Percentiles rank a stretch among this genome's conserved stretches.
These are phyloP conservation scores for Spisula solida DNA, from an alignment of 2,888 invertebrate genomes.

Conservation along the genomic window DNA sequence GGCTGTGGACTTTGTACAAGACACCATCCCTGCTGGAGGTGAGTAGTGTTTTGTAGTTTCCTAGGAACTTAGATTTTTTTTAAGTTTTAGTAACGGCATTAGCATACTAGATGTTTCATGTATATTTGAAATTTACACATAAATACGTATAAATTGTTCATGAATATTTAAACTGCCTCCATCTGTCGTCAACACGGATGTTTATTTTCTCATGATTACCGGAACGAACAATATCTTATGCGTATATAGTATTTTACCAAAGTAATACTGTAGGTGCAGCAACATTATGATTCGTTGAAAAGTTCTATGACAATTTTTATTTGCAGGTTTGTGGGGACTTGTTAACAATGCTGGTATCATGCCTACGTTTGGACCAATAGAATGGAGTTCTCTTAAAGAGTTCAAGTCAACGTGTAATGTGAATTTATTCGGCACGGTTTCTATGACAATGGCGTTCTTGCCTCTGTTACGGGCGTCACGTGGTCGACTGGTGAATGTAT, in stretches of 20 bases:
- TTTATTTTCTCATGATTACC: neutral
- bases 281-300: no score
- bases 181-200: no score
- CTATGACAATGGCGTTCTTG: constrained; percentile 77
- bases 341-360: constrained; percentile 84
- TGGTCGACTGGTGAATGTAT: constrained; percentile 83
- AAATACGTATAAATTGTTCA: no score
- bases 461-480: constrained; percentile 77
- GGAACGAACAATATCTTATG: neutral
- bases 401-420: constrained; percentile 79
- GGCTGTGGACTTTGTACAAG: constrained; percentile 60
- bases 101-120: no score
- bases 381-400: constrained; percentile 85
- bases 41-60: neutral
- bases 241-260: no score
- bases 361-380: constrained; percentile 80
- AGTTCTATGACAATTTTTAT: neutral
- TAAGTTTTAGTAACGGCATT: no score
- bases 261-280: no score
- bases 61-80: no score
- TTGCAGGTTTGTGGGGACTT: constrained; percentile 82
- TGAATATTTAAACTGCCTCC: no score
- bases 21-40: constrained; percentile 3
- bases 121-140: no score
- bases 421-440: constrained; percentile 86